These are phyloP conservation scores for Didymodactylos carnosus DNA, from an alignment of 2,888 invertebrate species.

Conservation along the genomic window DNA sequence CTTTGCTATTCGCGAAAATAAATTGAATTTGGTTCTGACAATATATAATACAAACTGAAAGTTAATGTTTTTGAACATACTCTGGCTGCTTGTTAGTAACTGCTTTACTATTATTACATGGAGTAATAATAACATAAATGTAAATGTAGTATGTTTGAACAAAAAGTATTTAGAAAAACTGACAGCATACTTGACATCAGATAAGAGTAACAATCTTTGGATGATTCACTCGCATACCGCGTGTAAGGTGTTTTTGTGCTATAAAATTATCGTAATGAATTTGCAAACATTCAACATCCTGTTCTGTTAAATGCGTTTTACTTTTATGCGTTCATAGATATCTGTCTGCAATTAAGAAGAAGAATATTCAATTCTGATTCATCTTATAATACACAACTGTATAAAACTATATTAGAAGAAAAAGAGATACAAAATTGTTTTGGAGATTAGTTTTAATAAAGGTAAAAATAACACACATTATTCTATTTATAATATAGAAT, in stretches of 20 bases:
- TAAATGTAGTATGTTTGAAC: neutral
- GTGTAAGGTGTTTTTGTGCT: slow-evolving; percentile 26
- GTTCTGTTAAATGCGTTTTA: slow-evolving; percentile 26
- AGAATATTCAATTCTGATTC: too few species aligned
- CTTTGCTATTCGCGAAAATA: slow-evolving; percentile 24
- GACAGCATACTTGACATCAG: slow-evolving; percentile 23
- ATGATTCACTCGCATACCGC: slow-evolving; percentile 26
- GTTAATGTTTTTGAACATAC: neutral
- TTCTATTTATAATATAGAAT: too few species aligned
- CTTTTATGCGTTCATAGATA: neutral
- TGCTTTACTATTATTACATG: neutral
- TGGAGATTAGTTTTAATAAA: too few species aligned
- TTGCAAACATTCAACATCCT: slow-evolving; percentile 25
- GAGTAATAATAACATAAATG: slow-evolving; percentile 17
- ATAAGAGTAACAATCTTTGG: slow-evolving; percentile 29
- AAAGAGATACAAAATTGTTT: too few species aligned
- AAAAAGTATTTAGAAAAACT: neutral
- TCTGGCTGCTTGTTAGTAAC: neutral
- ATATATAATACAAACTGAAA: too few species aligned
- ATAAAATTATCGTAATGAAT: slow-evolving; percentile 25
- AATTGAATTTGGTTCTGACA: neutral
- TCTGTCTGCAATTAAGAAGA: neutral
- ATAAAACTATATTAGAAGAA: too few species aligned
- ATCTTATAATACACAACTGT: too few species aligned
- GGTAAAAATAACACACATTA: too few species aligned